Base-by-base conservation (phyloP, 1,140 invertebrate species). In the Dendroctonus valens region DNA sequence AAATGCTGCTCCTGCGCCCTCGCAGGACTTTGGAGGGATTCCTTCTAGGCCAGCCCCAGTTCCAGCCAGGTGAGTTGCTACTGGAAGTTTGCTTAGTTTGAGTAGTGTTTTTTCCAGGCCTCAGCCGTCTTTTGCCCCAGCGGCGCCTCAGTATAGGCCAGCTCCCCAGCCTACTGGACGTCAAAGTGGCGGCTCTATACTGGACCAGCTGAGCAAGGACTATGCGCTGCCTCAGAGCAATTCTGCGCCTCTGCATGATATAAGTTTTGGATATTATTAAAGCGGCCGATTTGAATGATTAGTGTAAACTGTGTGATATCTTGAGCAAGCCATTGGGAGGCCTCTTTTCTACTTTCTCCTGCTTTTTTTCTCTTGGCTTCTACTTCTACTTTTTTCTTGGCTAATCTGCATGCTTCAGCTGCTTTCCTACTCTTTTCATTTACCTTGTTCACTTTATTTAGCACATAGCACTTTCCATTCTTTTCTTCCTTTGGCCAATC, bases 141-240 rank as follows among this genome's bases (percentile, higher is more conserved):
- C 65, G 41, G 66, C 66, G 8, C 63, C 66, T 11, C 51, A 55
- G n/a, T 62, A 62, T n/a, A 62, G 61, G 42, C 54, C 67, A n/a
- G 67, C 70, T 14, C 73, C 75, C 14, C 67, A 70, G 54, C 71
- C 73, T 38, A 67, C 72, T 5, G 77, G 78, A 12, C 73, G 75
- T 58, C 76, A 80, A 73, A 73, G 74, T 40, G 76, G 77, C 38
- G 85, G 85, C 46, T 86, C 89, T n/a, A 84, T 91, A 74, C 79
- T 92, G 12, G 90, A 92, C 73, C 88, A 91, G 73, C 81, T 92
- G n/a, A 86, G 89, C 14, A 86, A 88, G 72, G 89, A 93, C 69
- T 92, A 90, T 73, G 86, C 90, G 9, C 77, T 93, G 14, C 90
- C 90, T 0, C 81, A 86, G 71, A 84, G 84, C 44, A 61, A 67